Percentiles rank a stretch among this genome's conserved stretches.
phyloP scores from a whole-genome alignment of 2,113 vertebrate species.

The Chitala chitala region DNA sequence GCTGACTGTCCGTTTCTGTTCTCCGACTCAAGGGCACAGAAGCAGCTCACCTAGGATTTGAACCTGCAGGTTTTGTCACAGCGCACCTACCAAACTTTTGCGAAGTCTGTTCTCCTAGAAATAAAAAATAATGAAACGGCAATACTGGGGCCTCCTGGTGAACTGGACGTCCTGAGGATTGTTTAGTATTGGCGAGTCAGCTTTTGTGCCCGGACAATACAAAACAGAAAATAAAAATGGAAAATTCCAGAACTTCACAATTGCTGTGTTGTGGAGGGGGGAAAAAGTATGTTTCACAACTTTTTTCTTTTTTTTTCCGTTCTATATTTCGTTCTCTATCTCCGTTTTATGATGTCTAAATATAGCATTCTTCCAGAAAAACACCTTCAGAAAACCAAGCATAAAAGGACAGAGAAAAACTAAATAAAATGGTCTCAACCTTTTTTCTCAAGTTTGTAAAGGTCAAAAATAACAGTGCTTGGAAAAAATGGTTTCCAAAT shows the following conservation, averaged over 20 bases:
- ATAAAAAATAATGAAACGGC: not conserved
- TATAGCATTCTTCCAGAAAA: no score
- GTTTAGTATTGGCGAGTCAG: not conserved
- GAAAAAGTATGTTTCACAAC: not conserved
- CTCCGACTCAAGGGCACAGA: no score
- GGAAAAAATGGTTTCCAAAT: not conserved
- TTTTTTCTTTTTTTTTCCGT: not conserved
- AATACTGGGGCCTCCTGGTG: not conserved
- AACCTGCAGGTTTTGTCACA: not conserved
- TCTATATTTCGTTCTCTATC: no score
- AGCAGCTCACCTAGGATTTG: not conserved
- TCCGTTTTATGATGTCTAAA: no score
- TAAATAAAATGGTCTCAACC: not conserved
- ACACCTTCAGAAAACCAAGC: no score
- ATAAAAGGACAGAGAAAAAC: no score
- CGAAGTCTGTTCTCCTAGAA: not conserved
- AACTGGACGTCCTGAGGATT: not conserved
- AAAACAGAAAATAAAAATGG: not conserved
- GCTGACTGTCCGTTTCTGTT: not conserved
- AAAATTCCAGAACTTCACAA: not conserved
- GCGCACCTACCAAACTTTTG: not conserved
- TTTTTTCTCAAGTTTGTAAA: not conserved
- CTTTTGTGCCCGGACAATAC: slow-evolving; percentile 2
- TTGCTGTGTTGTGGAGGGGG: not conserved
- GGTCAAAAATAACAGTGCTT: not conserved